Evolutionary conservation across 2,888 invertebrate species (phyloP).

Genomic region (Stenolophus ochropezus): DNA sequence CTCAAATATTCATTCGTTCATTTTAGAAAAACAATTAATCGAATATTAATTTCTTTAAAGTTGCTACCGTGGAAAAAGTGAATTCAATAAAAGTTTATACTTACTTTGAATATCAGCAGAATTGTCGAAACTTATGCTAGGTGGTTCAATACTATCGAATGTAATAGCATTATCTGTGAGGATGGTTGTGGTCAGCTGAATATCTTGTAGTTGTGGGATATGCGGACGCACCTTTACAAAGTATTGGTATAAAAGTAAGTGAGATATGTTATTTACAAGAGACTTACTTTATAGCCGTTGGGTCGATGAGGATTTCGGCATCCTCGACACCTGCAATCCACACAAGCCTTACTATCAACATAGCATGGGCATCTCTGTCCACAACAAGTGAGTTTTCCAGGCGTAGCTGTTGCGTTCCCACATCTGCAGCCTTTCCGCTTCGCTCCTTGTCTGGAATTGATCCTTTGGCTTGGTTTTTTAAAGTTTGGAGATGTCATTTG

Average conservation of each 20-base stretch:
- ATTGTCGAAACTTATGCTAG: slow-evolving; percentile 49
- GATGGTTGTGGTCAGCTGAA: slow-evolving; percentile 73
- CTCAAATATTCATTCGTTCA: no score
- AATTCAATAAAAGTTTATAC: no score
- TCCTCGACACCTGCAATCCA: slow-evolving; percentile 93
- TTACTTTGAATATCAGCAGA: slow-evolving; percentile 54
- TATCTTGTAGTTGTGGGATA: slow-evolving; percentile 80
- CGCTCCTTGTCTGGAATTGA: slow-evolving; percentile 68
- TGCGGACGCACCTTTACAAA: slow-evolving; percentile 82
- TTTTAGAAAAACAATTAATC: no score
- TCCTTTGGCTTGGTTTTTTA: slow-evolving; percentile 74
- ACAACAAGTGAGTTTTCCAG: slow-evolving; percentile 93
- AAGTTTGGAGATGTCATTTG: slow-evolving; percentile 67
- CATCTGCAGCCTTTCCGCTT: slow-evolving; percentile 88
- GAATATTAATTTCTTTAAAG: no score
- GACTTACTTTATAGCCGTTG: slow-evolving; percentile 84
- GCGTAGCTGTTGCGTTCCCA: slow-evolving; percentile 91
- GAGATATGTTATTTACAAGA: background rate
- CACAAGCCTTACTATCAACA: slow-evolving; percentile 91
- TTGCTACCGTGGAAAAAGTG: no score
- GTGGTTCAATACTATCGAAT: slow-evolving; percentile 61
- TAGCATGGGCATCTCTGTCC: slow-evolving; percentile 97
- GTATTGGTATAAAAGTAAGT: no score
- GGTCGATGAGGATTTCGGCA: slow-evolving; percentile 93
- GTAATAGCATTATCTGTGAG: slow-evolving; percentile 68